These are phyloP conservation scores for Triops longicaudatus DNA, from an alignment of 1,140 invertebrate genomes.

Conservation along the genomic window DNA sequence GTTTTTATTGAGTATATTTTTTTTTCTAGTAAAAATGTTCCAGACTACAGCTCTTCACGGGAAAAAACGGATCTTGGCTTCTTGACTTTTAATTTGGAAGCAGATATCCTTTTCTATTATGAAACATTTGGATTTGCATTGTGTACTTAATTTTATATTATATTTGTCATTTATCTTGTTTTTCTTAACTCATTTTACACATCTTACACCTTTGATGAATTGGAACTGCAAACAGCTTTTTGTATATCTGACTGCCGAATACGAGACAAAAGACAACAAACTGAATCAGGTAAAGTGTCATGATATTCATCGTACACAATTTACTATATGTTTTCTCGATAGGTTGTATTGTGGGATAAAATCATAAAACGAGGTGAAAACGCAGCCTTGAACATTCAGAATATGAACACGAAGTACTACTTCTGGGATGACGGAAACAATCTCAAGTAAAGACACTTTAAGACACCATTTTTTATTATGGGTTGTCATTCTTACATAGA, in stretches of 20 bases:
- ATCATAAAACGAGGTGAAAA: constrained; percentile 91
- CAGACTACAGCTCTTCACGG: constrained; percentile 86
- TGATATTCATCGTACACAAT: not conserved
- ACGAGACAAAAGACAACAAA: constrained; percentile 78
- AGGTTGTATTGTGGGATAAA: constrained; percentile 98
- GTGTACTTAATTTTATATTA: constrained; percentile 21
- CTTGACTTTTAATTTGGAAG: constrained; percentile 87
- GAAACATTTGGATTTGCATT: not conserved
- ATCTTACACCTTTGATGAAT: constrained; percentile 86
- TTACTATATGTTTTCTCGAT: constrained; percentile 32
- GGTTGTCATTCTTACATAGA: too few species aligned
- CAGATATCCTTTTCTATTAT: constrained; percentile 56
- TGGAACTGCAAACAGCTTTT: constrained; percentile 99
- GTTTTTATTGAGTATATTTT: constrained; percentile 23
- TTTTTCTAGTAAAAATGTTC: constrained; percentile 79
- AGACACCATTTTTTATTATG: not conserved
- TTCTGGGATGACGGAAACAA: constrained; percentile 99
- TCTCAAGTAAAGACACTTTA: constrained; percentile 59
- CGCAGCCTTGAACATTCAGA: constrained; percentile 80
- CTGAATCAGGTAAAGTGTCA: constrained; percentile 61
- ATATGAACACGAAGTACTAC: constrained; percentile 97
- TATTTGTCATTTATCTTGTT: constrained; percentile 19
- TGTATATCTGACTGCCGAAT: constrained; percentile 93
- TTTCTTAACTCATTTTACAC: constrained; percentile 38
- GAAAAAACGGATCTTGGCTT: constrained; percentile 94